phyloP scores from a whole-genome alignment of 2,888 invertebrate species.

The Itoplectis maculator region DNA sequence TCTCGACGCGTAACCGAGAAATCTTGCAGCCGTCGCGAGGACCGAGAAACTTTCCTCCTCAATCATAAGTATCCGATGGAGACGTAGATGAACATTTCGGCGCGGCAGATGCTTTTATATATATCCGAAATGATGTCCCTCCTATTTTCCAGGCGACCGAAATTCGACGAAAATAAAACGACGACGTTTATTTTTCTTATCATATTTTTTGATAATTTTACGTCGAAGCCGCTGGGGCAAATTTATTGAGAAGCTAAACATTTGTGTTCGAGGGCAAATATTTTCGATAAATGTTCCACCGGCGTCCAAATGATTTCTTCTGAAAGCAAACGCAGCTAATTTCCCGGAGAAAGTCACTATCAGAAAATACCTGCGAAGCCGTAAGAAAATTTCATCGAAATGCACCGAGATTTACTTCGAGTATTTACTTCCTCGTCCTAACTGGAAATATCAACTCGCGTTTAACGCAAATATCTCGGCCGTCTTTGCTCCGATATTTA shows the following conservation, averaged over 20 bases:
- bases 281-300: too few species aligned
- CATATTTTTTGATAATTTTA: too few species aligned
- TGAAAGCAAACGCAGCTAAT: neutral
- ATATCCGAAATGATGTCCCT: slow-evolving; percentile 10
- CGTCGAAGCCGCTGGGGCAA: too few species aligned
- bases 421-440: neutral
- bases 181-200: neutral
- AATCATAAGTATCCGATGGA: slow-evolving; percentile 14
- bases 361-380: neutral
- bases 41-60: slow-evolving; percentile 11
- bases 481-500: neutral
- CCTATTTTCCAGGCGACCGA: neutral
- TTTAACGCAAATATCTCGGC: neutral
- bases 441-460: neutral
- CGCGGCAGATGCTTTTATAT: slow-evolving; percentile 43
- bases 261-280: too few species aligned
- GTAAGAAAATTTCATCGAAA: neutral
- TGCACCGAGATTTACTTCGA: neutral
- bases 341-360: neutral
- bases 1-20: slow-evolving; percentile 33
- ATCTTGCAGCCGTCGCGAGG: neutral
- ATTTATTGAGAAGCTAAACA: too few species aligned
- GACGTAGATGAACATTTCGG: slow-evolving; percentile 15
- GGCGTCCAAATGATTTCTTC: too few species aligned
- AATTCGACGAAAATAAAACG: neutral